phyloP scores from a whole-genome alignment of 1,140 invertebrate species.

The Orussus abietinus region DNA sequence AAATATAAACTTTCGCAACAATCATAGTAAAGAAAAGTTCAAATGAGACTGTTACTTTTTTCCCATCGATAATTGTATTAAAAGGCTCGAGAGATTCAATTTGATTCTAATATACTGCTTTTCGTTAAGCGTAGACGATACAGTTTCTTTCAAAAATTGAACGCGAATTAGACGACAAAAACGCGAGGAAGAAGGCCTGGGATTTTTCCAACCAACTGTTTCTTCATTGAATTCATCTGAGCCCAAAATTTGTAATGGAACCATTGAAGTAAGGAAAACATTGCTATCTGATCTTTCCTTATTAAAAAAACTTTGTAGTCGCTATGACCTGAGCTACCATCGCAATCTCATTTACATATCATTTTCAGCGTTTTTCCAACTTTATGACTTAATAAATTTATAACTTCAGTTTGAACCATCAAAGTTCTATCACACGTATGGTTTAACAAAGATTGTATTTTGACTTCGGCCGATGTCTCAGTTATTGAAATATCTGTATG shows the following conservation, averaged over 20 bases:
- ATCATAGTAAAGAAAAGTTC: conserved; percentile 20
- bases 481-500: conserved; percentile 14
- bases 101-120: conserved; percentile 17
- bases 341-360: no score
- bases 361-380: no score
- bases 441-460: conserved; percentile 18
- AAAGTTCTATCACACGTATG: conserved; percentile 16
- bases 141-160: conserved; percentile 15
- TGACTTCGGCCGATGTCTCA: conserved; percentile 15
- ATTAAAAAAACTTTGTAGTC: no score
- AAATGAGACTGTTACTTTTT: conserved; percentile 13
- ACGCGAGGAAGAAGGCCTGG: conserved; percentile 18
- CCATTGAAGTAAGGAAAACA: conserved; percentile 24
- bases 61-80: conserved; percentile 9
- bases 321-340: no score
- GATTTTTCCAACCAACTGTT: conserved; percentile 21
- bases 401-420: conserved; percentile 14
- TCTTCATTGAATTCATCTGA: conserved; percentile 7
- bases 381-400: no score
- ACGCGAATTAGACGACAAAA: conserved; percentile 18
- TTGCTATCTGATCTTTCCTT: conserved; percentile 17
- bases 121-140: conserved; percentile 12
- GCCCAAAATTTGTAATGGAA: conserved; percentile 18
- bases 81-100: conserved; percentile 16
- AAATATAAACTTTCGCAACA: conserved; percentile 18